These are phyloP conservation scores for Hylaeus anthracinus DNA, from an alignment of 1,140 invertebrate genomes.

Conservation along the genomic window DNA sequence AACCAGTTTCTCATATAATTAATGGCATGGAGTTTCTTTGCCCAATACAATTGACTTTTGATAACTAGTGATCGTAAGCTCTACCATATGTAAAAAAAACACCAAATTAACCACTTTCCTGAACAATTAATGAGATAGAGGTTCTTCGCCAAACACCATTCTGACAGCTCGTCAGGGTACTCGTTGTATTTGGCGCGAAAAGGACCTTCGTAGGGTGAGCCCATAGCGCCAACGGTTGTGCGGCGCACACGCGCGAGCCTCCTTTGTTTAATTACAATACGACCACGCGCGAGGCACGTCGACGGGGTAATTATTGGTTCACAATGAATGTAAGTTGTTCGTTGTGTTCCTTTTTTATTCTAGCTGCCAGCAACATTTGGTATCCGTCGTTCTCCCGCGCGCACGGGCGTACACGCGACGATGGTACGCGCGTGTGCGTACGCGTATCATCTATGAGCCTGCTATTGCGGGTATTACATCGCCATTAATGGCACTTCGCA, in stretches of 20 bases:
- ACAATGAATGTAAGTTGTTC: constrained; percentile 66
- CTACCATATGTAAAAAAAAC: too few species aligned
- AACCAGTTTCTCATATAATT: too few species aligned
- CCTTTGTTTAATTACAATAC: constrained; percentile 78
- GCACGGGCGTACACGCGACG: constrained; percentile 29
- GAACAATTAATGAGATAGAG: too few species aligned
- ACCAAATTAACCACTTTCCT: too few species aligned
- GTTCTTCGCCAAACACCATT: not conserved
- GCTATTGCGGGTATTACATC: constrained; percentile 68
- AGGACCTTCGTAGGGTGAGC: constrained; percentile 36
- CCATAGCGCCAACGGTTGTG: constrained; percentile 55
- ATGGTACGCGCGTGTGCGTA: constrained; percentile 12
- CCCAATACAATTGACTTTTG: too few species aligned
- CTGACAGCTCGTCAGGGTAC: not conserved
- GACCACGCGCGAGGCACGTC: constrained; percentile 54
- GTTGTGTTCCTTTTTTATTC: constrained; percentile 64
- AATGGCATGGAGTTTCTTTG: too few species aligned
- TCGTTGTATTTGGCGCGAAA: not conserved
- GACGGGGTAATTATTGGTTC: constrained; percentile 75
- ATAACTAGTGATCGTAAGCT: too few species aligned
- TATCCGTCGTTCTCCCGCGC: constrained; percentile 56
- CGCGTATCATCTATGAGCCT: constrained; percentile 40
- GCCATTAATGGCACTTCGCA: constrained; percentile 73
- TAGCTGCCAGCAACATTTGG: constrained; percentile 76
- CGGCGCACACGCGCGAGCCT: constrained; percentile 46